Base-by-base conservation (phyloP, 2,113 vertebrate species). In the Gymnarchus niloticus region DNA sequence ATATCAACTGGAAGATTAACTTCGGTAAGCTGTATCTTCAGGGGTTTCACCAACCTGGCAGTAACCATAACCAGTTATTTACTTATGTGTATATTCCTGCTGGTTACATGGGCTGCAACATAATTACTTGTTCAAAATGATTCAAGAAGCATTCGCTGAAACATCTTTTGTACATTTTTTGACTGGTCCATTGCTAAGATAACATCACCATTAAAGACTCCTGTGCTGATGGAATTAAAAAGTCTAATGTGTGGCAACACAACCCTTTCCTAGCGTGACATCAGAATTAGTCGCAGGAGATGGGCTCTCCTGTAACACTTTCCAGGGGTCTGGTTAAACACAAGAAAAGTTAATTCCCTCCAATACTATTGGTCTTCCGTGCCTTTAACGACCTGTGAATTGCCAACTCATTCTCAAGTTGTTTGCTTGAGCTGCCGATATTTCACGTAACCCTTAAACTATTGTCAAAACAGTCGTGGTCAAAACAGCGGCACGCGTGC, bases 331-430 rank as follows among this genome's bases (percentile, higher is more conserved):
- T 54, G 17, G 49, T 6, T 52, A 77, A 76, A 41, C 61, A 73
- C 8, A 17, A 41, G 61, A 73, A 84, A 33, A 46, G 61, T 54
- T 84, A 19, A 73, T 84, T 84, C 65, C 25, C 65, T 56, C 8
- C 7, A 46, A 52, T 56, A 14, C 21, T 61, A 41, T 83, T 59
- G 56, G 25, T 69, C 48, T 19, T 46, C 41, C 2, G 12, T 84
- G 44, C 12, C 57, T 65, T 84, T 69, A 84, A 65, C 49, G 83
- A 84, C 83, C 44, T 84, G 57, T 33, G 57, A 84, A 84, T 59
- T 84, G n/a, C 57, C 28, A 25, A 28, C 33, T 33, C 49, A 54
- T 51, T 25, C 51, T 21, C 77, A 7, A 33, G 37, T 76, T 51
- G 23, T 54, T 85, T 21, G 28, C 56, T 49, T 51, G 46, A 51